phyloP scores from a whole-genome alignment of 2,888 invertebrate genomes.

The Drosophila birchii region DNA sequence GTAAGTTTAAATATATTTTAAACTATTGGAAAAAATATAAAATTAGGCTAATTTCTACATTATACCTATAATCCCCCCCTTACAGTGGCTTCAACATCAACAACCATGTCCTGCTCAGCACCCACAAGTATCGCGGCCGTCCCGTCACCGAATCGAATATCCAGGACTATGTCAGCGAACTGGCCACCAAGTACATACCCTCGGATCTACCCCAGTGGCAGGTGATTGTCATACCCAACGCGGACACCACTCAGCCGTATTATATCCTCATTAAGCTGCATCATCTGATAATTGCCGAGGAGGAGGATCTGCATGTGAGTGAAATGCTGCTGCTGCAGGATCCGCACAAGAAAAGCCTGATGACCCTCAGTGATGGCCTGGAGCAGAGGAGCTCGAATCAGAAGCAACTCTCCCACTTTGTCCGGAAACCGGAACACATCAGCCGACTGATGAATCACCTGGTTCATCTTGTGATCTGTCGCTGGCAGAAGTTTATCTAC shows the following conservation, averaged over 20 bases:
- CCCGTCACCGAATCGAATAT: constrained; percentile 90
- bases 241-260: constrained; percentile 84
- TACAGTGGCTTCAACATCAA: constrained; percentile 86
- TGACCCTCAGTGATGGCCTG: constrained; percentile 63
- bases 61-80: not conserved
- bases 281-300: constrained; percentile 90
- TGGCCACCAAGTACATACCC: constrained; percentile 91
- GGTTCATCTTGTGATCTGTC: constrained; percentile 89
- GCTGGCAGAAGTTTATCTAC: constrained; percentile 92
- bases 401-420: constrained; percentile 85
- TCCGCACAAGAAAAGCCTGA: constrained; percentile 56
- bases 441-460: constrained; percentile 89
- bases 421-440: constrained; percentile 87
- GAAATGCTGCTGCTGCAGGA: constrained; percentile 89
- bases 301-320: constrained; percentile 89
- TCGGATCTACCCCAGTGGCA: constrained; percentile 92
- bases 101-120: constrained; percentile 89
- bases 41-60: not conserved
- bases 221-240: constrained; percentile 88
- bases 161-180: constrained; percentile 92
- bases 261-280: constrained; percentile 90
- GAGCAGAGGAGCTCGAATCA: constrained; percentile 65
- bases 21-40: too few relatives aligned
- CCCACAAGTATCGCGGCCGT: constrained; percentile 88
- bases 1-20: constrained; percentile 82